Conservation (phyloP, 1,140 invertebrate genomes). For the Bradysia coprophila region DNA sequence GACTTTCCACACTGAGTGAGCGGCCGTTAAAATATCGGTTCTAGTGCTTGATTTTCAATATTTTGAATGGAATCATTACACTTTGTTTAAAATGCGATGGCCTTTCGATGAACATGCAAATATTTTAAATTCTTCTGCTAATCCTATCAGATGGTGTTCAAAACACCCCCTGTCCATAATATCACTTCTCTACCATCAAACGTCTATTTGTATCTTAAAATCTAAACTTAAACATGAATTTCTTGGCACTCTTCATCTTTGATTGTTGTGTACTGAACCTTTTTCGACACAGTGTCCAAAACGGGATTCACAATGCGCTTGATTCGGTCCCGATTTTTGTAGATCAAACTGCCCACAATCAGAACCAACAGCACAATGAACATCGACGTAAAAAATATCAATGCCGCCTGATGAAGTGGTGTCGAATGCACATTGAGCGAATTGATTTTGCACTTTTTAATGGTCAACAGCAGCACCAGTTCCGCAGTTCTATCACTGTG, state of each 20-base stretch:
- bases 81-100: too few relatives aligned
- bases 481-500: conserved; percentile 15
- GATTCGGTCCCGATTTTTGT: conserved; percentile 36
- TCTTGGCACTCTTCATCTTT: conserved; percentile 26
- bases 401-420: conserved; percentile 11
- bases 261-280: conserved; percentile 56
- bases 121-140: too few relatives aligned
- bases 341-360: conserved; percentile 33
- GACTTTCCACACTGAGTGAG: too few relatives aligned
- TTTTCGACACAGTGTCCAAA: conserved; percentile 42
- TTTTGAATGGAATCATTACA: too few relatives aligned
- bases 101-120: too few relatives aligned
- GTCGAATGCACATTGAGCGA: conserved; percentile 12
- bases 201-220: too few relatives aligned
- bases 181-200: too few relatives aligned
- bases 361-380: conserved; percentile 31
- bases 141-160: too few relatives aligned
- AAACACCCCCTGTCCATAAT: too few relatives aligned
- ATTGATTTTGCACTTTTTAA: conserved; percentile 14
- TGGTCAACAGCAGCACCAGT: conserved; percentile 20
- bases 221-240: conserved; percentile 21
- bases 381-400: conserved; percentile 34
- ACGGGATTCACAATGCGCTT: conserved; percentile 38
- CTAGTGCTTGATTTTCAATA: too few relatives aligned
- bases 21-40: too few relatives aligned